Evolutionary conservation across 1,140 invertebrate species (phyloP).

Genomic region (Pemphigus obesinymphae): DNA sequence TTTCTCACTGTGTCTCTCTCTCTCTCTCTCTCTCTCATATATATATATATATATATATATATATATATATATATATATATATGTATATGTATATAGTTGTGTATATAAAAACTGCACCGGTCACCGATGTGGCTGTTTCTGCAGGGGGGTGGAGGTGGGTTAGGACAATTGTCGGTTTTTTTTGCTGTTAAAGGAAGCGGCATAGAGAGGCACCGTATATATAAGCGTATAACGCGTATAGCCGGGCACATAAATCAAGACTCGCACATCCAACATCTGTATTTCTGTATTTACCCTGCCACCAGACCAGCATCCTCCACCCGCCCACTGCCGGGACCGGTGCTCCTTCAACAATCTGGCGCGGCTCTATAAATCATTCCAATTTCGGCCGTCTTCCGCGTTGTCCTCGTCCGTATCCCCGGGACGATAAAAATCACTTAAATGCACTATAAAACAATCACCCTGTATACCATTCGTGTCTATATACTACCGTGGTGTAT

Average conservation of each 20-base stretch:
- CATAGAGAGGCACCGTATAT: neutral
- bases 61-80: too few relatives aligned
- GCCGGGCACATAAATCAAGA: constrained; percentile 15
- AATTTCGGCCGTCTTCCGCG: neutral
- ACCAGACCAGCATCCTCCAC: neutral
- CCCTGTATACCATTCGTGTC: neutral
- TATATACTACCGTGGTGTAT: neutral
- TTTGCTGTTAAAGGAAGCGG: constrained; percentile 17
- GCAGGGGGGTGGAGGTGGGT: neutral
- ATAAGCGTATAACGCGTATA: neutral
- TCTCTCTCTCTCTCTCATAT: neutral
- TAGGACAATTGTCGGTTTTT: constrained; percentile 31
- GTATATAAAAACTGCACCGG: constrained; percentile 28
- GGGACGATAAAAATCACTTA: constrained; percentile 2
- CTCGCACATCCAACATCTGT: constrained; percentile 36
- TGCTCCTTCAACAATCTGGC: constrained; percentile 24
- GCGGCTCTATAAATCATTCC: constrained; percentile 35
- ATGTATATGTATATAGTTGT: too few relatives aligned
- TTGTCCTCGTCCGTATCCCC: neutral
- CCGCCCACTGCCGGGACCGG: too few relatives aligned
- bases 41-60: too few relatives aligned
- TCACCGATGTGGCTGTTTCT: too few relatives aligned
- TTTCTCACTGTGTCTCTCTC: too few relatives aligned
- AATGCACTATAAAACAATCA: neutral
- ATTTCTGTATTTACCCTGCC: constrained; percentile 27